Percentiles rank a stretch among this genome's conserved stretches.
phyloP scores from a whole-genome alignment of 2,797 vertebrate genomes.

The Tokudaia muenninki region DNA sequence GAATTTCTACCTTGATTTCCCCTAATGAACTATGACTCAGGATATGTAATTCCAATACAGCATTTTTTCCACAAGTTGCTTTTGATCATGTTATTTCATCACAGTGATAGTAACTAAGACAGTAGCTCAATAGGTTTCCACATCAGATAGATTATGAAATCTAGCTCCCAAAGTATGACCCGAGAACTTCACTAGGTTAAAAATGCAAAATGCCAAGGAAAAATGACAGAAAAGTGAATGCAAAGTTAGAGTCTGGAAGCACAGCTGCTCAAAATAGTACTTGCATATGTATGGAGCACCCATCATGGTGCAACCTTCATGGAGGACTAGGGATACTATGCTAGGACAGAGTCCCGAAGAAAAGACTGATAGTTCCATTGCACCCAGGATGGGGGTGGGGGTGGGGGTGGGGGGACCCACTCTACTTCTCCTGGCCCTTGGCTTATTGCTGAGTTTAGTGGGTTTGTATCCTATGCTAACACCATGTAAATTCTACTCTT shows the following conservation, averaged over 20 bases:
- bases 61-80: neutral
- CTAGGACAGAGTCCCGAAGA: neutral
- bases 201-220: neutral
- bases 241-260: neutral
- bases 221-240: neutral
- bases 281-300: neutral
- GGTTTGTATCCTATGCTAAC: neutral
- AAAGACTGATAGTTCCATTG: neutral
- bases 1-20: neutral
- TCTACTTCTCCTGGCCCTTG: too few species aligned
- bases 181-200: neutral
- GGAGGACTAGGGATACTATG: neutral
- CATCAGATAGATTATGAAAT: neutral
- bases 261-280: neutral
- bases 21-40: neutral
- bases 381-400: rapidly evolving
- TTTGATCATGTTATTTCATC: neutral
- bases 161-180: neutral
- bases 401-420: too few species aligned
- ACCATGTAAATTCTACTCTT: rapidly evolving
- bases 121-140: neutral
- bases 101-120: neutral
- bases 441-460: neutral
- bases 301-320: neutral
- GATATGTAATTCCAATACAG: neutral